Evolutionary conservation across 1,140 invertebrate species (phyloP).

Genomic region (Apis florea): DNA sequence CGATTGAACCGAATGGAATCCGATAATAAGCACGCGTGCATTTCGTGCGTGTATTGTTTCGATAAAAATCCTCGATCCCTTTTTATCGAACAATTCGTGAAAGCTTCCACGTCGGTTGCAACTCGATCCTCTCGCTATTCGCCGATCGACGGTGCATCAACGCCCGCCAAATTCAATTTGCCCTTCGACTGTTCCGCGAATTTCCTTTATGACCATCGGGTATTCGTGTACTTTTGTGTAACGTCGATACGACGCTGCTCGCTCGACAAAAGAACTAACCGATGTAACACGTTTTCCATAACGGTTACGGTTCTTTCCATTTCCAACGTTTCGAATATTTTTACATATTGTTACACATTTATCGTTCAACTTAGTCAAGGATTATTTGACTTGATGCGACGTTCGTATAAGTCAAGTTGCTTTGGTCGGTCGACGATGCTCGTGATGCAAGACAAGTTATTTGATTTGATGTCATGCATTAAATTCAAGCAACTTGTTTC

Average conservation of each 20-base stretch:
- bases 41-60: not conserved
- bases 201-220: not conserved
- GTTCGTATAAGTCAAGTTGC: no score
- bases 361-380: no score
- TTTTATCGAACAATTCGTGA: not conserved
- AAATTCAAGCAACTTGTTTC: no score
- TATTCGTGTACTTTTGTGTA: no score
- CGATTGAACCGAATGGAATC: not conserved
- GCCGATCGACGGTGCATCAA: not conserved
- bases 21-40: not conserved
- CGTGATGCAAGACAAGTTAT: no score
- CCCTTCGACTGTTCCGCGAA: not conserved
- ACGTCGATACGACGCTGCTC: not conserved
- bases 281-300: not conserved
- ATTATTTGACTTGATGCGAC: no score
- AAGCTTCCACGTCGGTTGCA: not conserved
- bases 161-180: slow-evolving; percentile 30
- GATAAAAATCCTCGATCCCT: not conserved
- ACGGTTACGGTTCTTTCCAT: no score
- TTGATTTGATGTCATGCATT: no score
- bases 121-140: not conserved
- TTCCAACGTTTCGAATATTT: no score
- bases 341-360: no score
- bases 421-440: no score
- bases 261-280: not conserved